Evolutionary conservation across 1,140 invertebrate species (phyloP), one percentile per base, ranked within the genome.

Genomic region (Megalopta genalis): DNA sequence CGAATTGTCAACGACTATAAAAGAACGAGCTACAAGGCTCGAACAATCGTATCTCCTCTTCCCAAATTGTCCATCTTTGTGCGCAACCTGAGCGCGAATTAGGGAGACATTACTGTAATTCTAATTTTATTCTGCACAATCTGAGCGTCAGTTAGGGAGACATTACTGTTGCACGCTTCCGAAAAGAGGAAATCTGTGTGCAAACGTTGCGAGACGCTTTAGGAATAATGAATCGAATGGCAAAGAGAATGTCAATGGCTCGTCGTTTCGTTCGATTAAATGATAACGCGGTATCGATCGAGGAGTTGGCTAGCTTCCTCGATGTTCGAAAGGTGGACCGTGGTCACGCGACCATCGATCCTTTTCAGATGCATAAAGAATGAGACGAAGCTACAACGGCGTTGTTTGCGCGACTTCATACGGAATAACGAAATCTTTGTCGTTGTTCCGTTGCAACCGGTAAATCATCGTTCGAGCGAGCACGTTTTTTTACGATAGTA

Each of bases 311-410:
- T 54, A 64, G 42, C 32, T 16, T 27, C 25, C 46, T 39, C 23
- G 57, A 71, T 21, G 65, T 5, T 37, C 69, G 10, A 14, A 3
- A 42, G 7, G n/a, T n/a, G n/a, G n/a, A 25, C 18, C 32, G 27
- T 32, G 39, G 67, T 54, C 68, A 72, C 76, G 76, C 76, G 62
- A 72, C 18, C 14, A 59, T 71, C 67, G 59, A 69, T 71, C 18
- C 23, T 16, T 32, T 14, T 49, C 23, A 14, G 14, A 57, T 57
- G 46, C 46, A 78, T 78, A 52, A 54, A 16, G 8, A 54, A 72
- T 57, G 25, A 64, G 27, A 21, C 3, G 16, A 1, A 42, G 42
- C 12, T 42, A 3, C n/a, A 14, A 23, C 63, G 32, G 27, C 1
- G 1, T 16, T n/a, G 42, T 39, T 52, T 52, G 42, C 10, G 16